These are phyloP conservation scores for Coturnix japonica DNA, from an alignment of 2,113 vertebrate genomes.

Conservation along the genomic window DNA sequence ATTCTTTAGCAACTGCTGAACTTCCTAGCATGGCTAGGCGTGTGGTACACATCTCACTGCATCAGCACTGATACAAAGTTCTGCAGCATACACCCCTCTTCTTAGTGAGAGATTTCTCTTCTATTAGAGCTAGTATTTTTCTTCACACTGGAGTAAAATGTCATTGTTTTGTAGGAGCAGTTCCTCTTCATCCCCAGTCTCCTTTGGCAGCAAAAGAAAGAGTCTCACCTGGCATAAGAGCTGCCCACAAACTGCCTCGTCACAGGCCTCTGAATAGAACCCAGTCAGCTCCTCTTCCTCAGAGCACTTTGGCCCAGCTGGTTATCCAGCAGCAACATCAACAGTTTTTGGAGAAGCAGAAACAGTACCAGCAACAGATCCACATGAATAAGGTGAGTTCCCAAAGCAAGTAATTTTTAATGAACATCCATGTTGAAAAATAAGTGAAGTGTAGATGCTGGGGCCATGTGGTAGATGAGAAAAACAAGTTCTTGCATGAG, in stretches of 20 bases:
- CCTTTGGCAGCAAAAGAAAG: slow-evolving; percentile 91
- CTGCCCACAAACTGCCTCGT: slow-evolving; percentile 89
- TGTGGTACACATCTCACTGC: neutral
- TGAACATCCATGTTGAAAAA: neutral
- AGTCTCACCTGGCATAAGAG: slow-evolving; percentile 81
- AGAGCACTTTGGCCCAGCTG: slow-evolving; percentile 94
- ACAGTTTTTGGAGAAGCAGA: slow-evolving; percentile 97
- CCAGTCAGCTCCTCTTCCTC: slow-evolving; percentile 95
- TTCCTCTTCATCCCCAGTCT: slow-evolving; percentile 90
- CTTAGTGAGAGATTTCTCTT: neutral
- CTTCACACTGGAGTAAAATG: slow-evolving; percentile 11
- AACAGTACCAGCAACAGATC: slow-evolving; percentile 96
- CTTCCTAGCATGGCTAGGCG: neutral
- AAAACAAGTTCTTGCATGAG: neutral
- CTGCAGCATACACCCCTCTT: neutral
- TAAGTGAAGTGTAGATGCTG: neutral
- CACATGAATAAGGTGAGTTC: slow-evolving; percentile 95
- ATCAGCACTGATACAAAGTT: neutral
- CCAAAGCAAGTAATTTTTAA: neutral
- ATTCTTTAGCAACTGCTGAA: slow-evolving; percentile 47
- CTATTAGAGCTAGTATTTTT: neutral
- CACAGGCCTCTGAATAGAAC: slow-evolving; percentile 95
- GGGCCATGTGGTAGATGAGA: neutral
- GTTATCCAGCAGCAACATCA: slow-evolving; percentile 99
- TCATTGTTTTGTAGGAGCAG: slow-evolving; percentile 79